These are phyloP conservation scores for Aspidiotus destructor DNA, from an alignment of 2,888 invertebrate genomes.

Conservation along the genomic window DNA sequence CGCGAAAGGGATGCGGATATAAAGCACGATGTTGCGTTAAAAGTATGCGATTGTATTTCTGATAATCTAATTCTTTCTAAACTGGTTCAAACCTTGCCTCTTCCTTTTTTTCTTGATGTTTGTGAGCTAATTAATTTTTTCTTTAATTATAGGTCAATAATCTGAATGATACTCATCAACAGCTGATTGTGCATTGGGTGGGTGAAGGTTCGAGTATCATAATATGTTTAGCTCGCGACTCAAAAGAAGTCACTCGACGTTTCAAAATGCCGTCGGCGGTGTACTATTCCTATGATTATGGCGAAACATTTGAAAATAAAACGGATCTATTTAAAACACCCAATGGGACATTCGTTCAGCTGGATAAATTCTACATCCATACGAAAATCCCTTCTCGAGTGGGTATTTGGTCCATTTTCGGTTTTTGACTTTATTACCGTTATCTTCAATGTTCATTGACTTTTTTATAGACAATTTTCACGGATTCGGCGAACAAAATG, in stretches of 20 bases:
- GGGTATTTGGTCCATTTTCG: constrained; percentile 44
- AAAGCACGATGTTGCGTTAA: constrained; percentile 1
- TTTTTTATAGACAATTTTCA: constrained; percentile 64
- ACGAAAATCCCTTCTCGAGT: constrained; percentile 69
- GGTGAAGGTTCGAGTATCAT: constrained; percentile 65
- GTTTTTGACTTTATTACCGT: neutral
- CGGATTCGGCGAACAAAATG: constrained; percentile 65
- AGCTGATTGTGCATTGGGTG: constrained; percentile 86
- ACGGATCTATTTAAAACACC: constrained; percentile 56
- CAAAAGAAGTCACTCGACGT: constrained; percentile 43
- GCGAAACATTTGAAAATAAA: constrained; percentile 65
- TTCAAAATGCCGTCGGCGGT: constrained; percentile 55
- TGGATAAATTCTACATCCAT: constrained; percentile 78
- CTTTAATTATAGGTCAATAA: constrained; percentile 55
- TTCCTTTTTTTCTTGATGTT: neutral
- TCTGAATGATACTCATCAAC: constrained; percentile 77
- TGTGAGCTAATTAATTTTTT: neutral
- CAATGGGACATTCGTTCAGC: constrained; percentile 52
- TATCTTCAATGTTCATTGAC: neutral
- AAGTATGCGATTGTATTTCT: neutral
- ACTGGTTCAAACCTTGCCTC: too few species aligned
- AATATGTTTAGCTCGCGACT: constrained; percentile 72
- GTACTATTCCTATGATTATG: constrained; percentile 80
- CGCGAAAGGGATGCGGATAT: neutral
- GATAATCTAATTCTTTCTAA: neutral